Evolutionary conservation across 2,113 vertebrate genomes (phyloP), one percentile per base, ranked within the genome.

Genomic region (Camarhynchus parvulus): DNA sequence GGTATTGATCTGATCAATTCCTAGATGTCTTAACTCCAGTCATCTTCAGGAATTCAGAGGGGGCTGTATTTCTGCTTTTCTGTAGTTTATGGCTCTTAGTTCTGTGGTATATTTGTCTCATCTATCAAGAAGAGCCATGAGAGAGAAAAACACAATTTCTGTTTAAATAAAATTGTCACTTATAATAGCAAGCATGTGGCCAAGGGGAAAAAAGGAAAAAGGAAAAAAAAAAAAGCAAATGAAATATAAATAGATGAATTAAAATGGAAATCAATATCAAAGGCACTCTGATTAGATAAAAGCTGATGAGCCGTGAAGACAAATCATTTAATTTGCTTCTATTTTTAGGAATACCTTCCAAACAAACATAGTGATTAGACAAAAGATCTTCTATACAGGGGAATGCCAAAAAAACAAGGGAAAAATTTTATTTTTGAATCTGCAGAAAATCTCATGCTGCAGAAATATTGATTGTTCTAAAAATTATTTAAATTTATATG

Each of bases 281-380:
- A 94, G 53, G 31, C 49, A 42, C 56, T 67, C 63, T 96, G 90
- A 87, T 93, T 94, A 93, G 39, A 73, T 61, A 94, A 90, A 93
- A 93, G 53, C 52, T 89, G 86, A 68, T 90, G 86, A 95, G 37
- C 50, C 16, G 7, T 63, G 25, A 96, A 90, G 41, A 83, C n/a
- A 90, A 95, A 87, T 87, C 0, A 2, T 90, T 96, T 87, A 59
- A 95, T 95, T 92, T 84, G n/a, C 28, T 89, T 84, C 92, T 93
- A 67, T 90, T 88, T 89, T 96, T 94, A 87, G 61, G n/a, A 67
- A 75, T 70, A 73, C 13, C 56, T 95, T 93, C 15, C 52, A 88
- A 83, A 95, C 44, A 97, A 90, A 87, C 41, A 76, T 9, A 53
- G 25, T 94, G 79, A 95, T 96, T 94, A 94, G 28, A 64, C 20